These are phyloP conservation scores for Aramus guarauna DNA, from an alignment of 2,113 vertebrate species.

Conservation along the genomic window DNA sequence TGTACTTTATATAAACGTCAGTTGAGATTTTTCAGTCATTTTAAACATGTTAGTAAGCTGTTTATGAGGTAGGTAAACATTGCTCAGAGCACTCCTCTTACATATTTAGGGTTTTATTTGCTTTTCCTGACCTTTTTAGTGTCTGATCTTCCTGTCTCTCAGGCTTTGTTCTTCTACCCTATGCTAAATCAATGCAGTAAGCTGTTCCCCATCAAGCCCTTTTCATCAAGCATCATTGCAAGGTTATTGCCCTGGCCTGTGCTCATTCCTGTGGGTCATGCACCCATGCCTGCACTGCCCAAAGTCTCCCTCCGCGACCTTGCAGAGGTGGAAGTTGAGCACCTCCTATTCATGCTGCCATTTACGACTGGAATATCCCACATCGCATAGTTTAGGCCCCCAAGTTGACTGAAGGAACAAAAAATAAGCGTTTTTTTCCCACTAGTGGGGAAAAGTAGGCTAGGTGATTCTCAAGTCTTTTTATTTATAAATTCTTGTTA, in stretches of 20 bases:
- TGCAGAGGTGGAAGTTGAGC: not conserved
- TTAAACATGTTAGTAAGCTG: not conserved
- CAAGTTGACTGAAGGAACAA: not conserved
- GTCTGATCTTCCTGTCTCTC: too few species aligned
- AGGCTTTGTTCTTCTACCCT: not conserved
- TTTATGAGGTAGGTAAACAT: not conserved
- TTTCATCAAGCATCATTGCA: not conserved
- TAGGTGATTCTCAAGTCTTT: not conserved
- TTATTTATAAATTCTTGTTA: not conserved
- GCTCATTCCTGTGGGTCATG: fast-evolving
- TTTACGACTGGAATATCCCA: not conserved
- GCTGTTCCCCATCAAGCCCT: not conserved
- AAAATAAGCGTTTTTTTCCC: not conserved
- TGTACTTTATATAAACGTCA: not conserved
- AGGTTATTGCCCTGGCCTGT: not conserved
- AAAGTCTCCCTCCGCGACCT: not conserved
- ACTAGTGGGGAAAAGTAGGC: not conserved
- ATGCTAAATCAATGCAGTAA: not conserved
- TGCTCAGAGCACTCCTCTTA: not conserved
- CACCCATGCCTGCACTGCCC: too few species aligned
- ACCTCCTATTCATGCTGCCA: not conserved
- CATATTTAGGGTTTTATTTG: not conserved
- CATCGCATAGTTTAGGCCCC: not conserved
- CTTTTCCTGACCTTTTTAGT: not conserved
- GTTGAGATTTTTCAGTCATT: not conserved